A percentile compares a stretch with the other conserved stretches of the same genome.
Evolutionary conservation across 2,113 vertebrate genomes (phyloP).

Genomic region (Pelvicachromis taeniatus): DNA sequence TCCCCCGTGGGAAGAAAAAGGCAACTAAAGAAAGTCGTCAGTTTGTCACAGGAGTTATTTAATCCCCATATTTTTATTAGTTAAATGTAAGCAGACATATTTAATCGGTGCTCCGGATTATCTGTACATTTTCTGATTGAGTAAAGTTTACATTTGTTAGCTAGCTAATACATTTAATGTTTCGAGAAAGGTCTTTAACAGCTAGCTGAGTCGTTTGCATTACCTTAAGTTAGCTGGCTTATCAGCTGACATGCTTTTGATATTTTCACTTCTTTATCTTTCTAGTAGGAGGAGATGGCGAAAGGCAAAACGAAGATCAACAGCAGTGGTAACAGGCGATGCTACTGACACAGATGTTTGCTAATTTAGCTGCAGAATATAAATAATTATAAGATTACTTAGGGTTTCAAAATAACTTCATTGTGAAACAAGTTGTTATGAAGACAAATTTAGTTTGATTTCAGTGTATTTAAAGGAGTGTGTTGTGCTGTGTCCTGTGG

Average conservation of each 20-base stretch:
- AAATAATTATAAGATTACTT: background rate
- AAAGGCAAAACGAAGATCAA: conserved; percentile 19
- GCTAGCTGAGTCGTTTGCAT: background rate
- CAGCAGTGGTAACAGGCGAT: conserved; percentile 25
- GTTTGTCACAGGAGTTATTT: background rate
- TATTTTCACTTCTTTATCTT: background rate
- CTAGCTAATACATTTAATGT: background rate
- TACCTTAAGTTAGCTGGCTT: rapidly evolving
- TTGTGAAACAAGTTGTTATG: no score
- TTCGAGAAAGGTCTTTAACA: background rate
- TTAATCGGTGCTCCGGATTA: background rate
- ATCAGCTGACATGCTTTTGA: background rate
- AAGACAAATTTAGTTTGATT: background rate
- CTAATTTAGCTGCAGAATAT: background rate
- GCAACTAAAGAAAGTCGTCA: background rate
- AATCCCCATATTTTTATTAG: background rate
- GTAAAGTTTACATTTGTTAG: background rate
- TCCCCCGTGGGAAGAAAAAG: background rate
- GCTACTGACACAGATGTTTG: background rate
- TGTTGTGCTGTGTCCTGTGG: background rate
- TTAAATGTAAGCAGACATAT: background rate
- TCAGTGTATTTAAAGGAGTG: background rate
- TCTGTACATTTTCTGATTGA: background rate
- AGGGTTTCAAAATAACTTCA: background rate
- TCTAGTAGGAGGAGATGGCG: conserved; percentile 19